phyloP scores from a whole-genome alignment of 2,888 invertebrate species.

The Argyra leucocephala region DNA sequence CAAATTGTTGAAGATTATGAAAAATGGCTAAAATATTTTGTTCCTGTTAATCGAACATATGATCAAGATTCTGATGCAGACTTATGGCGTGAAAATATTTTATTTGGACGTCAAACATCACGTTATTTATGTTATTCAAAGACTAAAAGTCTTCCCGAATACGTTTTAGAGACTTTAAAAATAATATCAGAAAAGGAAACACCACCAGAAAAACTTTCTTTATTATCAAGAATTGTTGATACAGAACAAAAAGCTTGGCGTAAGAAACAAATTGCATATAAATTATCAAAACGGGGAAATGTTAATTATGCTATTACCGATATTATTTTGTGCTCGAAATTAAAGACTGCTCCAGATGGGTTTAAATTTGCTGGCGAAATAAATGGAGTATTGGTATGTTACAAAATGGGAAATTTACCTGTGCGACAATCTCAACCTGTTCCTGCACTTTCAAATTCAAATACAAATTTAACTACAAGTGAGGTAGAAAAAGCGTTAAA shows the following conservation, averaged over 20 bases:
- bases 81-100: conserved; percentile 68
- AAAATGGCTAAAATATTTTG: conserved; percentile 58
- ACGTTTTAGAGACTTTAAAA: conserved; percentile 55
- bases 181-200: conserved; percentile 78
- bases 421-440: conserved; percentile 43
- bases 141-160: conserved; percentile 67
- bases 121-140: conserved; percentile 86
- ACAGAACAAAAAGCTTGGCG: conserved; percentile 73
- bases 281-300: conserved; percentile 57
- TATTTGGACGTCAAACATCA: conserved; percentile 68
- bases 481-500: conserved; percentile 40
- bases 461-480: conserved; percentile 23
- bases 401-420: conserved; percentile 58
- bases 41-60: conserved; percentile 73
- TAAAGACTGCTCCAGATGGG: conserved; percentile 77
- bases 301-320: conserved; percentile 76
- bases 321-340: conserved; percentile 79
- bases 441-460: conserved; percentile 32
- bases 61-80: conserved; percentile 93
- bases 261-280: conserved; percentile 82
- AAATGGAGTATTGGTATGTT: conserved; percentile 85
- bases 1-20: conserved; percentile 61
- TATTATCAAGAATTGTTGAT: conserved; percentile 77
- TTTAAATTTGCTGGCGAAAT: conserved; percentile 84
- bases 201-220: conserved; percentile 76